Evolutionary conservation across 1,140 invertebrate genomes (phyloP).

Genomic region (Caenorhabditis brenneri): DNA sequence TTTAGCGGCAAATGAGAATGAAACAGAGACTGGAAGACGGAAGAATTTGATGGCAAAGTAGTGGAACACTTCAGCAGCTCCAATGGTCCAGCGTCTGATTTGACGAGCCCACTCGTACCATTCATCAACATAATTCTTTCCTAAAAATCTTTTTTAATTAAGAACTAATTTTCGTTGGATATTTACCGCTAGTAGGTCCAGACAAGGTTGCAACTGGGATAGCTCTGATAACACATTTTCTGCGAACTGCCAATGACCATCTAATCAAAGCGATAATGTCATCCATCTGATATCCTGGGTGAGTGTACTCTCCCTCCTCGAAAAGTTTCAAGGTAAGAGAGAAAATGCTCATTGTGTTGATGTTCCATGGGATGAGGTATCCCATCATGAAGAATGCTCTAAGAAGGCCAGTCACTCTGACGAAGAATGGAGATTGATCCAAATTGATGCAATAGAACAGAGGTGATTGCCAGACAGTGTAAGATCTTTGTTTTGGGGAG

Average conservation of each 20-base stretch:
- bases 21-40: slow-evolving; percentile 52
- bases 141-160: slow-evolving; percentile 15
- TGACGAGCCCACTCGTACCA: slow-evolving; percentile 64
- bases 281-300: slow-evolving; percentile 64
- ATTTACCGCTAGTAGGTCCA: slow-evolving; percentile 58
- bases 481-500: slow-evolving; percentile 48
- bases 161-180: background rate
- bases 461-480: slow-evolving; percentile 63
- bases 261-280: slow-evolving; percentile 64
- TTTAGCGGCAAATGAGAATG: slow-evolving; percentile 57
- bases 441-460: slow-evolving; percentile 64
- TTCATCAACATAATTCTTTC: slow-evolving; percentile 58
- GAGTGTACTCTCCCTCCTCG: slow-evolving; percentile 61
- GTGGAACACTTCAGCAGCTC: slow-evolving; percentile 64
- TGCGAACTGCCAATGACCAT: slow-evolving; percentile 61
- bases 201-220: slow-evolving; percentile 58
- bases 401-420: slow-evolving; percentile 57
- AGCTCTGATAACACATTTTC: slow-evolving; percentile 53
- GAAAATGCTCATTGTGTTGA: slow-evolving; percentile 65
- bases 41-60: slow-evolving; percentile 63
- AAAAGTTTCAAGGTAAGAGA: slow-evolving; percentile 59
- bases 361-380: slow-evolving; percentile 63
- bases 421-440: slow-evolving; percentile 62
- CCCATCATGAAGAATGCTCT: slow-evolving; percentile 64
- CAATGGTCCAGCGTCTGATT: slow-evolving; percentile 63